Conservation (phyloP, 1,140 invertebrate genomes). For the Berghia stephanieae region DNA sequence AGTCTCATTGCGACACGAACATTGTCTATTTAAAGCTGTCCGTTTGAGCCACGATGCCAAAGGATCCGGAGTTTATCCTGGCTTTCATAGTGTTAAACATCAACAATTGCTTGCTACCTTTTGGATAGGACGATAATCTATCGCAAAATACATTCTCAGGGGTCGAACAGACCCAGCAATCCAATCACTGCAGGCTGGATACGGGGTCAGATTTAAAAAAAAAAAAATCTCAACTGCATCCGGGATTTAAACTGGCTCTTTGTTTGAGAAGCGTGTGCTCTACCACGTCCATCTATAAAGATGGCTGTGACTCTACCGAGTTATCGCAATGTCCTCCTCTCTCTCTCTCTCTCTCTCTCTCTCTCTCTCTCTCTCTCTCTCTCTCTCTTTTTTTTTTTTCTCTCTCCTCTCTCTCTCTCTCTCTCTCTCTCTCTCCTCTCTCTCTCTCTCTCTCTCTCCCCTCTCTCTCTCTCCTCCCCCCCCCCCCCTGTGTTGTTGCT, state of each 20-base stretch:
- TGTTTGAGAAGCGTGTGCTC: too few species aligned
- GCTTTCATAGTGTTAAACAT: too few species aligned
- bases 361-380: background rate
- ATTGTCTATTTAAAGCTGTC: too few species aligned
- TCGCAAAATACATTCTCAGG: too few species aligned
- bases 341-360: background rate
- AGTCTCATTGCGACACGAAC: too few species aligned
- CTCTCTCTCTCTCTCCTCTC: background rate
- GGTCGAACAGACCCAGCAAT: background rate
- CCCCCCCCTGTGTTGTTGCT: too few species aligned
- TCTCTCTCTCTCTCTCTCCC: background rate
- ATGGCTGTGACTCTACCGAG: background rate
- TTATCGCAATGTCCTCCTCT: background rate
- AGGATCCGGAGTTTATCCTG: too few species aligned
- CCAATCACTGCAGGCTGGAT: background rate
- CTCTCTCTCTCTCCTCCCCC: too few species aligned
- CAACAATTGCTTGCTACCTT: too few species aligned
- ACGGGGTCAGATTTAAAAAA: background rate
- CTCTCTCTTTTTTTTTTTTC: background rate
- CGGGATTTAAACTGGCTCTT: slow-evolving; percentile 22
- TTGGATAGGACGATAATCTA: too few species aligned
- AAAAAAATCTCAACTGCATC: slow-evolving; percentile 15
- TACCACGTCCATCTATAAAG: background rate
- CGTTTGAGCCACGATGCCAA: too few species aligned
- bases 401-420: background rate